Base-by-base conservation (phyloP, 2,888 invertebrate genomes). In the Seira musarum region DNA sequence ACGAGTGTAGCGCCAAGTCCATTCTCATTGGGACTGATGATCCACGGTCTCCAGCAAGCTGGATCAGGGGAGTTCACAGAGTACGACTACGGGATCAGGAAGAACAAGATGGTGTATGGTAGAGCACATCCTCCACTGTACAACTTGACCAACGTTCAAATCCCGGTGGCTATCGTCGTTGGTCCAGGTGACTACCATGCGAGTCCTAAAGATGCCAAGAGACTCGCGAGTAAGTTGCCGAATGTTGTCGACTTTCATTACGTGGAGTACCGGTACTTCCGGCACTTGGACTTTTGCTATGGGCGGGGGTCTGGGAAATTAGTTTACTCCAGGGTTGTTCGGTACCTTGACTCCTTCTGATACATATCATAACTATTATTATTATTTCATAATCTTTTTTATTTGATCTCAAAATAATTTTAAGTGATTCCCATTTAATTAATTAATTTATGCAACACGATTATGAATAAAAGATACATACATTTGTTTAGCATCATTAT, bases 101-200 rank as follows among this genome's bases (percentile, higher is more conserved):
- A 81, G 77, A 65, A 67, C 64, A 68, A 57, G 68, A n/a, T 35
- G 17, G n/a, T 67, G 5, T 81, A 81, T 66, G 60, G 46, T 6
- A 22, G 57, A 53, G 13, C 63, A 0, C 67, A 63, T 25, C 81
- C 81, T 1, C 73, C 73, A n/a, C 35, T 57, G 13, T 81, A 81
- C 49, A 77, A 81, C 46, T 46, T 81, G 65, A 80, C 69, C 1
- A 77, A 80, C 24, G 73, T 80, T 46, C 60, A 21, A 24, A 66
- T 70, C 49, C 82, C 82, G 15, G 68, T 76, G 17, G 80, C 76
- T 8, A 82, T 82, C 17, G 77, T 80, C 22, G 80, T 72, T 1
- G 82, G 80, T 15, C 15, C 15, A 0, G 13, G 13, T 1, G 74
- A 74, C 17, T 22, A 57, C 2, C 30, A 57, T 8, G 74, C 22